Evolutionary conservation across 2,797 vertebrate genomes (phyloP).

Genomic region (Notolepis coatsorum): DNA sequence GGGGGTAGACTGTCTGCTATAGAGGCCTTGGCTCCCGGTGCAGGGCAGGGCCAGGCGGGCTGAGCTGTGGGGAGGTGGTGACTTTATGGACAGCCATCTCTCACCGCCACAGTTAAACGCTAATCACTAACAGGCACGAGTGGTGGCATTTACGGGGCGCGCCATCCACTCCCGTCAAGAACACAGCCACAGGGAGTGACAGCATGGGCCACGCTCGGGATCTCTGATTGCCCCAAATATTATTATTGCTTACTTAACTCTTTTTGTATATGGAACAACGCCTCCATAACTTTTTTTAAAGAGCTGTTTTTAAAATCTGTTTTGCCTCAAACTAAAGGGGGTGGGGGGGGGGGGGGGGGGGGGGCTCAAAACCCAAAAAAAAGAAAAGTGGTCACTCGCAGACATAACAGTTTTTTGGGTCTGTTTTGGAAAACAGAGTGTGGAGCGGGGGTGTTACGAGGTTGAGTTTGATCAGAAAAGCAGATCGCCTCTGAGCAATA

Average conservation of each 20-base stretch:
- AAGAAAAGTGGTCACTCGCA: background rate
- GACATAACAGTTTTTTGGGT: background rate
- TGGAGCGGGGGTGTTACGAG: background rate
- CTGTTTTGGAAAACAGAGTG: background rate
- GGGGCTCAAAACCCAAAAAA: conserved; percentile 27
- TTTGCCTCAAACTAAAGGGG: conserved; percentile 20
- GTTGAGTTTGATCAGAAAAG: conserved; percentile 14
- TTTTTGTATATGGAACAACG: conserved; percentile 41
- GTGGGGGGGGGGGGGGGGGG: too few relatives aligned
- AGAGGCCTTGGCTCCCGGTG: conserved; percentile 43
- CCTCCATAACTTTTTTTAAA: conserved; percentile 59
- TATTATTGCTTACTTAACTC: conserved; percentile 63
- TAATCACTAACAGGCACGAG: conserved; percentile 73
- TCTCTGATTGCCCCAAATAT: conserved; percentile 56
- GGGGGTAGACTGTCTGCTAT: conserved; percentile 34
- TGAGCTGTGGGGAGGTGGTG: conserved; percentile 55
- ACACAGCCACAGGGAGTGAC: conserved; percentile 67
- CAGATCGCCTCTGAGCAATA: too few relatives aligned
- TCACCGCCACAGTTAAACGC: conserved; percentile 73
- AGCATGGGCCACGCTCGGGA: conserved; percentile 34
- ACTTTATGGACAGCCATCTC: conserved; percentile 73
- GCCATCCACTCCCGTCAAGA: conserved; percentile 44
- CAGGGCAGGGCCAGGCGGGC: conserved; percentile 66
- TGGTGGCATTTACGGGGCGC: conserved; percentile 64
- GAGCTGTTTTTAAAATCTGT: conserved; percentile 59